These are phyloP conservation scores for Bubo scandiacus DNA, from an alignment of 2,113 vertebrate genomes.

Conservation along the genomic window DNA sequence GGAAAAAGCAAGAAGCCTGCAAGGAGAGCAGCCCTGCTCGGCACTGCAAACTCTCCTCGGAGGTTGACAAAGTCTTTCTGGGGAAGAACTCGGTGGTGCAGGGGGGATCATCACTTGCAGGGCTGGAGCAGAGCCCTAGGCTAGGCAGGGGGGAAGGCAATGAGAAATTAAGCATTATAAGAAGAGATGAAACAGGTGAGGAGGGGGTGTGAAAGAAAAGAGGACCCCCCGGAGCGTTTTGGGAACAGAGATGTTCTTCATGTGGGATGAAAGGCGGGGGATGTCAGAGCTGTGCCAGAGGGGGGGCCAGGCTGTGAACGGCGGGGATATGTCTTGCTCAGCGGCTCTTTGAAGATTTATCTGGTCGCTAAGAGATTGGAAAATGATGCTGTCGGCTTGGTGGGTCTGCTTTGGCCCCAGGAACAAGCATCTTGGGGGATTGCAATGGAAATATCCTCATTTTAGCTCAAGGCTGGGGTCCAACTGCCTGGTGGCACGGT, in stretches of 20 bases:
- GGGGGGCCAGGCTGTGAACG: rapidly evolving
- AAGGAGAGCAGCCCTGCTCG: background rate
- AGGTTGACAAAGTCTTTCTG: background rate
- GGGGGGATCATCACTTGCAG: background rate
- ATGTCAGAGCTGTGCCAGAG: background rate
- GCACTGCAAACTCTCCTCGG: background rate
- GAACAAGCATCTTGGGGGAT: background rate
- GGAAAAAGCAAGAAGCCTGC: background rate
- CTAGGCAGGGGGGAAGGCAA: background rate
- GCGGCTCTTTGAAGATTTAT: slow-evolving; percentile 42
- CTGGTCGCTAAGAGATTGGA: background rate
- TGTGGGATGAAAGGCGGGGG: background rate
- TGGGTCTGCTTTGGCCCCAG: background rate
- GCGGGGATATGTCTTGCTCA: background rate
- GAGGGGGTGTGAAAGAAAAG: background rate
- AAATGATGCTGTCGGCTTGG: background rate
- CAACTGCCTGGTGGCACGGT: rapidly evolving
- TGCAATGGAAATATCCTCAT: background rate
- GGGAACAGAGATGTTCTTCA: background rate
- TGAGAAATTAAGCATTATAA: background rate
- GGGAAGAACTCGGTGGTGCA: background rate
- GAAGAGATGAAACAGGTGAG: background rate
- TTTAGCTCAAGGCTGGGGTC: background rate
- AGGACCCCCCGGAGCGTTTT: background rate
- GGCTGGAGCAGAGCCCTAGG: background rate